Evolutionary conservation across 2,797 vertebrate species (phyloP), one percentile per base, ranked within the genome.

Genomic region (Zenarchopterus dispar): DNA sequence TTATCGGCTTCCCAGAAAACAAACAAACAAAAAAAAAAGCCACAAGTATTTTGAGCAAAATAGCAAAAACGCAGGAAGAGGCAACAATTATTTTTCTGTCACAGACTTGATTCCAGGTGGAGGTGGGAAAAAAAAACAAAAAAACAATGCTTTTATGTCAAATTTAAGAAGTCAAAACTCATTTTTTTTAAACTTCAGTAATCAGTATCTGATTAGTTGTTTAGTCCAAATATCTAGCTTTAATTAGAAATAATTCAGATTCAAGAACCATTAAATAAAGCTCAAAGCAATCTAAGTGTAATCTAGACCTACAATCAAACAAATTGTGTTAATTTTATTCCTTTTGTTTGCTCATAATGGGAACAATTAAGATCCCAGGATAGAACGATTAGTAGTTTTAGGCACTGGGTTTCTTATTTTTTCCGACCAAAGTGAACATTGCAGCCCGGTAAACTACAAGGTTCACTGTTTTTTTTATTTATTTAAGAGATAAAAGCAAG

Each of bases 401-500:
- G 46, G 33, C 44, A 10, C 18, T 28, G 10, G 28, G 11, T 45
- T 67, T 50, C 26, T 69, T 26, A 53, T 67, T 13, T 8, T 11
- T 19, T 46, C 19, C 28, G 48, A 19, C 47, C 22, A 36, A 11
- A 2, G 21, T 45, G 48, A 59, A 64, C 4, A 41, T 1, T 11
- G 21, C 16, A 45, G 54, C 17, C 13, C 24, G 16, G 24, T 39
- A 17, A 64, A 50, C 53, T 50, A 36, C 2, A 22, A 45, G 50
- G 65, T 59, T 67, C 19, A 26, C 16, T n/a, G n/a, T n/a, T n/a
- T n/a, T n/a, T n/a, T n/a, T n/a, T n/a, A n/a, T n/a, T n/a, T n/a
- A 58, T 5, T 67, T 44, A 62, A 56, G 5, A 44, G 62, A 79
- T 56, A 56, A 70, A 69, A 84, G 63, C 18, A 31, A 13, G 68